These are phyloP conservation scores for Varanus komodoensis DNA, from an alignment of 2,113 vertebrate species.

Conservation along the genomic window DNA sequence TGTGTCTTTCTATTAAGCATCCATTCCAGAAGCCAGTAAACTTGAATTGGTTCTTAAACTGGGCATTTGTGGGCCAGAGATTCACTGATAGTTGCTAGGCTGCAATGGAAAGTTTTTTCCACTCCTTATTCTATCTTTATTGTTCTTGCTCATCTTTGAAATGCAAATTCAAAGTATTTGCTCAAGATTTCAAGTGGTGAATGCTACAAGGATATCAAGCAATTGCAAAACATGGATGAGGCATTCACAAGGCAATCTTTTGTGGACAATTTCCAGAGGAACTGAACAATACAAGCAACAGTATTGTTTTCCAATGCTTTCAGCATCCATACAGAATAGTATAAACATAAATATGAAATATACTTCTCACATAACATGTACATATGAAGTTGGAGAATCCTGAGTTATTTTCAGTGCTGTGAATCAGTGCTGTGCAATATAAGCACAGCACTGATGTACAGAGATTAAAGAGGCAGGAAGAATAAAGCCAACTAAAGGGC, in stretches of 20 bases:
- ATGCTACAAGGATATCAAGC: background rate
- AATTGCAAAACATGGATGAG: no score
- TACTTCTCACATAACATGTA: background rate
- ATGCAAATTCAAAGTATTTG: background rate
- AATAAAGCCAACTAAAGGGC: conserved; percentile 58
- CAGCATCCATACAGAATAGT: background rate
- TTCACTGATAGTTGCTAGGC: background rate
- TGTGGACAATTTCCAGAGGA: background rate
- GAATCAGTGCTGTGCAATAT: no score
- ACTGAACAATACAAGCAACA: background rate
- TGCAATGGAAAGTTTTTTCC: background rate
- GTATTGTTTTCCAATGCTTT: background rate
- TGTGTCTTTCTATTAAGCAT: conserved; percentile 20
- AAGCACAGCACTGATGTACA: conserved; percentile 53
- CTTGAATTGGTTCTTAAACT: background rate
- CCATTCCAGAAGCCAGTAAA: conserved; percentile 8
- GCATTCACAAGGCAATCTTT: background rate
- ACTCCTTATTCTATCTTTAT: conserved; percentile 29
- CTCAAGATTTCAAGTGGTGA: background rate
- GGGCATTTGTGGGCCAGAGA: background rate
- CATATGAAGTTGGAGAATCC: background rate
- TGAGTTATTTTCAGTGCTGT: conserved; percentile 59
- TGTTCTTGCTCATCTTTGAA: no score
- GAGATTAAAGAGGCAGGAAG: conserved; percentile 79
- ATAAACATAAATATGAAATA: conserved; percentile 39